These are phyloP conservation scores for Cylas formicarius DNA, from an alignment of 1,140 invertebrate genomes.

Conservation along the genomic window DNA sequence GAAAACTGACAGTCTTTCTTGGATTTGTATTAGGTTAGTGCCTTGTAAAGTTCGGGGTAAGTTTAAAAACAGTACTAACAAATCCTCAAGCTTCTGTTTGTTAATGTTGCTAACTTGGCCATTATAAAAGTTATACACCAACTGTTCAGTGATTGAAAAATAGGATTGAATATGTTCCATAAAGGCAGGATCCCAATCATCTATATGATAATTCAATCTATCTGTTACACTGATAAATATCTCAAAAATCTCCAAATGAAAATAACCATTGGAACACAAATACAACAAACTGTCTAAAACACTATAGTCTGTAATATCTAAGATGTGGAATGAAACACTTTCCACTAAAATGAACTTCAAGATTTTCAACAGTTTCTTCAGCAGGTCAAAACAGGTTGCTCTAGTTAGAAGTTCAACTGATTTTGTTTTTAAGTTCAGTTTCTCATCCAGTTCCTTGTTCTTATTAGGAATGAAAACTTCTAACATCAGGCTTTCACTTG, in stretches of 20 bases:
- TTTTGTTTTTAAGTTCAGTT: constrained; percentile 45
- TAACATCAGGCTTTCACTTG: constrained; percentile 26
- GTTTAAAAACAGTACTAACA: constrained; percentile 10
- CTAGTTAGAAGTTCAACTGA: constrained; percentile 27
- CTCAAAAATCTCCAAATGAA: constrained; percentile 29
- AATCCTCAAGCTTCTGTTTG: constrained; percentile 18
- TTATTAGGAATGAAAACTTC: constrained; percentile 44
- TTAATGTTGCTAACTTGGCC: constrained; percentile 12
- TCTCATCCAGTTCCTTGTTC: constrained; percentile 40
- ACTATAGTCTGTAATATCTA: constrained; percentile 15
- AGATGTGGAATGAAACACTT: constrained; percentile 25
- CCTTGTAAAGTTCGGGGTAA: too few relatives aligned
- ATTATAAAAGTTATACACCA: constrained; percentile 28
- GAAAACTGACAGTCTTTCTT: too few relatives aligned
- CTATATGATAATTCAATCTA: constrained; percentile 16
- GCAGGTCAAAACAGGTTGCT: constrained; percentile 21
- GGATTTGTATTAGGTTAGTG: too few relatives aligned
- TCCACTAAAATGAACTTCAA: constrained; percentile 27
- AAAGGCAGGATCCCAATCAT: constrained; percentile 19
- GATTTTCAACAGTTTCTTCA: constrained; percentile 31
- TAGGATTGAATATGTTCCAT: constrained; percentile 19
- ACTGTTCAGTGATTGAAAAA: constrained; percentile 29
- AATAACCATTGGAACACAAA: constrained; percentile 22
- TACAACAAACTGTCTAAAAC: constrained; percentile 29
- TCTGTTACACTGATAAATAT: constrained; percentile 27